These are phyloP conservation scores for Cabera pusaria DNA, from an alignment of 2,888 invertebrate genomes.

Conservation along the genomic window DNA sequence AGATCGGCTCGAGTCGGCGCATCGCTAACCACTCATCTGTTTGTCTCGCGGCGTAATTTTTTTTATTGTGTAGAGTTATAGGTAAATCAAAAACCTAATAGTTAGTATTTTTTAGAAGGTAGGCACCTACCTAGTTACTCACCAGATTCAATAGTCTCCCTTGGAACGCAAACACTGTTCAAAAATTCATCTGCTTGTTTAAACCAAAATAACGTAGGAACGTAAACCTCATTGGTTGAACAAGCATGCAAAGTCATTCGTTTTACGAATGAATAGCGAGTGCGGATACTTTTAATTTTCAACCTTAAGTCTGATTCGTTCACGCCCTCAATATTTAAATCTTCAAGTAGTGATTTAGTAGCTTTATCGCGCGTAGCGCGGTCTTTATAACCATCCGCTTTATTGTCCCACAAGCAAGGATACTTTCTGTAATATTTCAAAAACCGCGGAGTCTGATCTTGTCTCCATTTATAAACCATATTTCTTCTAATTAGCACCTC, in stretches of 20 bases:
- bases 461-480: conserved; percentile 16
- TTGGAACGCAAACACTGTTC: not conserved
- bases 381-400: conserved; percentile 11
- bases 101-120: too few relatives aligned
- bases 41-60: too few relatives aligned
- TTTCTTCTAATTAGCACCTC: too few relatives aligned
- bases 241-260: not conserved
- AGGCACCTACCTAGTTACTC: too few relatives aligned
- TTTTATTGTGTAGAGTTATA: too few relatives aligned
- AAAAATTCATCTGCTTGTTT: conserved; percentile 3
- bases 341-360: too few relatives aligned
- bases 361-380: conserved; percentile 4
- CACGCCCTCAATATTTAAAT: not conserved
- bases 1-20: too few relatives aligned
- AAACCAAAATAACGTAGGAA: conserved; percentile 4
- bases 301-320: not conserved
- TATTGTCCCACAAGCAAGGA: conserved; percentile 10
- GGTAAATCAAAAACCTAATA: too few relatives aligned
- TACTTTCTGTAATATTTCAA: conserved; percentile 15
- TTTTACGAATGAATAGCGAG: not conserved
- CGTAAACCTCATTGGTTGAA: conserved; percentile 3
- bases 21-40: too few relatives aligned
- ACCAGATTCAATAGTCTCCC: too few relatives aligned
- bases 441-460: conserved; percentile 13
- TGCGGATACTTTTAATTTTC: not conserved